Base-by-base conservation (phyloP, 2,797 vertebrate species). In the Botia kubotai region DNA sequence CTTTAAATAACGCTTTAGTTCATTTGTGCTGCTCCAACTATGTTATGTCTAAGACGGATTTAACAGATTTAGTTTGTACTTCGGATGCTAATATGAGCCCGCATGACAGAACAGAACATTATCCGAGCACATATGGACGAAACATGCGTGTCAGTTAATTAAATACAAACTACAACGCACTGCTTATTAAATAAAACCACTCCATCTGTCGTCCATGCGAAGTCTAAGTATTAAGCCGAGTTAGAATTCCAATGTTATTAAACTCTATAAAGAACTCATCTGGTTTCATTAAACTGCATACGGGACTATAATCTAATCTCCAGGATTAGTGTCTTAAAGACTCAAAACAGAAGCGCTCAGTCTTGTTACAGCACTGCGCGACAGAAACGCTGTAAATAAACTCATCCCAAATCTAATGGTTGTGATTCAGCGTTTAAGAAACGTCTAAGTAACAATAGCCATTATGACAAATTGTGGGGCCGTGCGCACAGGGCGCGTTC, bases 271-370 rank as follows among this genome's bases (percentile, higher is more conserved):
- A 48, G 36, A 60, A 33, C 52, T 21, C 11, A 17, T 16, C 52
- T 21, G 55, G 36, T 23, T 79, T 58, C 21, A 71, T 52, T 52
- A 72, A 65, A 21, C 57, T 63, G 57, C 52, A 33, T 63, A 63
- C 3, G 46, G 68, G 43, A 72, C 68, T 10, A 2, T 72, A 79
- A 79, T 79, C 68, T 79, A 8, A 79, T 71, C 3, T 71, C 12
- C 26, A 48, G 68, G 77, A 79, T 79, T 79, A 79, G 46, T 63
- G 57, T 65, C 46, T 21, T 79, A 21, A 55, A n/a, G 68, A 71
- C 55, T 29, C 48, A 39, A 23, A 10, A 46, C 43, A 11, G 10
- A 39, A 7, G 7, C 36, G 7, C 6, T 39, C 19, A 29, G 76
- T 70, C 66, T 65, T 53, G 63, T n/a, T 57, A 53, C 58, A 77